Evolutionary conservation across 1,140 invertebrate genomes (phyloP), one percentile per base, ranked within the genome.

Genomic region (Maniola jurtina): DNA sequence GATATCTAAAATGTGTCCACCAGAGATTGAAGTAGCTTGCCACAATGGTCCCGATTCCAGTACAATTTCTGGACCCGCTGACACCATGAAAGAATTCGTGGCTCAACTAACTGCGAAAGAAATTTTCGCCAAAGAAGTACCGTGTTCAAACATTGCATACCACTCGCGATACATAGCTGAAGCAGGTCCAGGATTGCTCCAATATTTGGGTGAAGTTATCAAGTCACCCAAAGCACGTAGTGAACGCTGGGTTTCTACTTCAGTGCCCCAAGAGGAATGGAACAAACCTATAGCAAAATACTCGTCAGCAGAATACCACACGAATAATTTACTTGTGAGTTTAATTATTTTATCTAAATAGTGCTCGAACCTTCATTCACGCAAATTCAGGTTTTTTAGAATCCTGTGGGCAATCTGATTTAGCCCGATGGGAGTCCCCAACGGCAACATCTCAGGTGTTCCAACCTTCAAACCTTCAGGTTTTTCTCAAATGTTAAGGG

Each of bases 251-350:
- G 81, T 98, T 0, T 96, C 96, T 75, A 95, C 96, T 0, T 98
- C 97, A 6, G 94, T 97, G 35, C 94, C 94, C 0, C 93, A 96
- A 80, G 71, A 56, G 15, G 84, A 88, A 40, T 98, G 97, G 97
- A 90, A 93, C 11, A 90, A 93, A 2, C 84, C 94, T 0, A 73
- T 92, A 2, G 94, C 95, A 0, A 92, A 93, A 67, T 88, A 93
- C 34, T 97, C 94, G 0, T 98, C 96, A 0, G 94, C 97, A 0
- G 96, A 97, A 71, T 99, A 99, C 79, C 96, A 97, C 76, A 97
- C 96, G 0, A 98, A 98, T 79, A 99, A 98, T 85, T 91, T 98
- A 8, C 85, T 97, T 40, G 80, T 85, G 66, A 79, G 70, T 55
- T 35, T 50, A 34, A 11, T 54, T 35, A 40, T 34, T 45, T 10